A percentile compares a stretch with the other conserved stretches of the same genome.
Conservation (phyloP, 92 coral and sea anemone species). For the Plumapathes pennacea region DNA sequence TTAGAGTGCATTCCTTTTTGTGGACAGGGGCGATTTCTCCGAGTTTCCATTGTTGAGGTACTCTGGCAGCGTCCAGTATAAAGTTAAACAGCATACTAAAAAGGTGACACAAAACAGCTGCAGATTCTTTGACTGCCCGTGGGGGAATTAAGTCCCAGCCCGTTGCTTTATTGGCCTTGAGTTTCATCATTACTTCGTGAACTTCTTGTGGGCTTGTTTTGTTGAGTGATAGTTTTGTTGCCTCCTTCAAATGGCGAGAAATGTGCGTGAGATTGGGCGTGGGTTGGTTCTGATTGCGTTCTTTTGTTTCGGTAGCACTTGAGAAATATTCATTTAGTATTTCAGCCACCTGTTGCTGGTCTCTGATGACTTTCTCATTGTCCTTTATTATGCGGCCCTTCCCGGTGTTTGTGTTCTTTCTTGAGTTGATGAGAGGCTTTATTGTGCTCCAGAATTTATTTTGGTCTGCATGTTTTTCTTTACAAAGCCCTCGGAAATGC, state of each 20-base stretch:
- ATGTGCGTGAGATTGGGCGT: constrained; percentile 7
- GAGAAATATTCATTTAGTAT: constrained; percentile 30
- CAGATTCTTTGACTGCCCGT: constrained; percentile 31
- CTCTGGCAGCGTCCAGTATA: too few relatives aligned
- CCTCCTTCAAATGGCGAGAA: too few relatives aligned
- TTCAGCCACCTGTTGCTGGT: constrained; percentile 23
- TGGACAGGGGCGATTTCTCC: too few relatives aligned
- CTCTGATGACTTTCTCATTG: constrained; percentile 24
- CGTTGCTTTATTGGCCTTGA: constrained; percentile 31
- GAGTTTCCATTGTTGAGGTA: too few relatives aligned
- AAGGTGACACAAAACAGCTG: too few relatives aligned
- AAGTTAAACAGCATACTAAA: too few relatives aligned
- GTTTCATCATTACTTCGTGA: constrained; percentile 9
- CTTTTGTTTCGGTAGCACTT: constrained; percentile 15
- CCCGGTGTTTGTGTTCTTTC: constrained; percentile 14
- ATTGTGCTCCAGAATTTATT: constrained; percentile 34
- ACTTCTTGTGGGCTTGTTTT: constrained; percentile 33
- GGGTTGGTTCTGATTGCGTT: constrained; percentile 6
- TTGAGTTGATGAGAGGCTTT: constrained; percentile 39
- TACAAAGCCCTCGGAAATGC: constrained; percentile 39
- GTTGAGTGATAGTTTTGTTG: constrained; percentile 5
- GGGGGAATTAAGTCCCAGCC: constrained; percentile 47
- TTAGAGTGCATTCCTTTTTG: too few relatives aligned
- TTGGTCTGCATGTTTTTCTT: constrained; percentile 24
- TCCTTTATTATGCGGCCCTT: too few relatives aligned